Base-by-base conservation (phyloP, 2,797 vertebrate species). In the Momotus momota region DNA sequence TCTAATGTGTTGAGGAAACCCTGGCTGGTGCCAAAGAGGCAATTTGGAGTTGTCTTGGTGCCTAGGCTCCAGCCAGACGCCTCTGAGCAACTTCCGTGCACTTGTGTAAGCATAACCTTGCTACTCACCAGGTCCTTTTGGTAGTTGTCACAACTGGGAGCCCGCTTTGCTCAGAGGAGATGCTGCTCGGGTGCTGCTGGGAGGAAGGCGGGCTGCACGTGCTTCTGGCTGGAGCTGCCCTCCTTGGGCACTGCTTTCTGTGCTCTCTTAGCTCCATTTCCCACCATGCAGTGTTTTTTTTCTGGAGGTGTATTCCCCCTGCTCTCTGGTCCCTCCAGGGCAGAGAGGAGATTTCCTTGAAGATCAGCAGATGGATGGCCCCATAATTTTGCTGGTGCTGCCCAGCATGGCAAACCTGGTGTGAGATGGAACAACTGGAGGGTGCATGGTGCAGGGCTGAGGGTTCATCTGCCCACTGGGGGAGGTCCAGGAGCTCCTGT, bases 281-380 rank as follows among this genome's bases (percentile, higher is more conserved):
- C 49, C 45, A 38, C 49, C 0, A 0, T 19, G 25, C 23, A 31
- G 18, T 52, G 17, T 0, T 65, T 69, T 0, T 55, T 73, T 80
- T 48, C 33, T 73, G 46, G 41, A 60, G 4, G 3, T 69, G 2
- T 14, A 3, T 81, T 73, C 16, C 6, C 26, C 7, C 23, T 19
- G 5, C 10, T 82, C 13, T 46, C 54, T 49, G n/a, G 38, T 41
- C 26, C 60, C 55, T 40, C 25, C n/a, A 46, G 41, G 20, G 27
- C 43, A 57, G 81, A 64, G 64, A 46, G 46, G 62, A 89, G 33
- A 8, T 49, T 54, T 89, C 22, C 46, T 16, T 85, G 62, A 65
- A 54, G 69, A 60, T 12, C 16, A 18, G 12, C 29, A 83, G 38
- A 29, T 14, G 40, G 41, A 21, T 2, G 1, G 25, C 12, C 26